These are phyloP conservation scores for Rhadinocentrus ornatus DNA, from an alignment of 2,797 vertebrate species.

Conservation along the genomic window DNA sequence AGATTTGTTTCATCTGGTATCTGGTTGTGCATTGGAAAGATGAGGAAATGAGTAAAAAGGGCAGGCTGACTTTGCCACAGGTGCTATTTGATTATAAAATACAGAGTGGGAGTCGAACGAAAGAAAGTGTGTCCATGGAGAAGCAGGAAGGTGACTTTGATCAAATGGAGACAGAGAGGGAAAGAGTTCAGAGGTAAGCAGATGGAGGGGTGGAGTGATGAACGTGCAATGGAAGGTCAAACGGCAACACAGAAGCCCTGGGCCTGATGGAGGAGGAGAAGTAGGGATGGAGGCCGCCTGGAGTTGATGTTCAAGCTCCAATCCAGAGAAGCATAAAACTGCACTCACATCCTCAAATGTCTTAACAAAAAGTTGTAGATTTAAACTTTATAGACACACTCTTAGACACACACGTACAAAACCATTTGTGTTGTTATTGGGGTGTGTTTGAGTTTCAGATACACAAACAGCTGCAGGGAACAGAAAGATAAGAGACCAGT, in stretches of 20 bases:
- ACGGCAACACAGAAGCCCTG: slow-evolving; percentile 19
- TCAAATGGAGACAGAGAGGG: slow-evolving; percentile 41
- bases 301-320: background rate
- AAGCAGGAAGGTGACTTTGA: slow-evolving; percentile 70
- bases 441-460: slow-evolving; percentile 18
- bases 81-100: slow-evolving; percentile 43
- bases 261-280: slow-evolving; percentile 11
- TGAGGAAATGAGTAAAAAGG: slow-evolving; percentile 17
- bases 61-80: slow-evolving; percentile 54
- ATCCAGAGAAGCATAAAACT: slow-evolving; percentile 11
- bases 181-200: slow-evolving; percentile 63
- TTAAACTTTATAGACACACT: background rate
- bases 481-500: slow-evolving; percentile 26
- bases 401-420: no score
- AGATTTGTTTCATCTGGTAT: slow-evolving; percentile 6
- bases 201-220: slow-evolving; percentile 62
- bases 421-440: slow-evolving; percentile 4
- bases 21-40: background rate
- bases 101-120: slow-evolving; percentile 29
- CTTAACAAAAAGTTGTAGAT: slow-evolving; percentile 1
- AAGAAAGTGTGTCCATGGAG: slow-evolving; percentile 43
- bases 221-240: slow-evolving; percentile 58
- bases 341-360: background rate
- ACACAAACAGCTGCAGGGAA: slow-evolving; percentile 46
- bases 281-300: background rate